Evolutionary conservation across 2,113 vertebrate genomes (phyloP).

Genomic region (Tachuris rubrigastra): DNA sequence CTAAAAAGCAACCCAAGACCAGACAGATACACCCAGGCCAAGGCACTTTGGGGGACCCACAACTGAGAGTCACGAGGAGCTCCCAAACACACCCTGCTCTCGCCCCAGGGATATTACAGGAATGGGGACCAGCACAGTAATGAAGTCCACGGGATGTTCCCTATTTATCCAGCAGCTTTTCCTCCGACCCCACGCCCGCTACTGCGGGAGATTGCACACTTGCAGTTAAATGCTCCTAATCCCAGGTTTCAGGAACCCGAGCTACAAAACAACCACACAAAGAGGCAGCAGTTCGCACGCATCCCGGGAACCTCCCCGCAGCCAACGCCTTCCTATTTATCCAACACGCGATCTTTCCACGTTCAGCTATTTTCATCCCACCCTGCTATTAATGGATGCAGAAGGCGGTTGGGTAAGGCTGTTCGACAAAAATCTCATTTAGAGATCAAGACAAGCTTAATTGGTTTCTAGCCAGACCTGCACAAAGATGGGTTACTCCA

Average conservation of each 20-base stretch:
- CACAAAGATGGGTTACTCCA: constrained; percentile 63
- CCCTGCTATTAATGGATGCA: constrained; percentile 41
- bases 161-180: neutral
- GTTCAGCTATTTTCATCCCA: constrained; percentile 53
- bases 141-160: neutral
- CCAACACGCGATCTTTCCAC: neutral
- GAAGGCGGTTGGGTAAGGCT: neutral
- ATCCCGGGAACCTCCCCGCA: neutral
- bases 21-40: neutral
- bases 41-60: neutral
- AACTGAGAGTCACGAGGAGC: neutral
- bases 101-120: neutral
- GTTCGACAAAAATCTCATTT: constrained; percentile 58
- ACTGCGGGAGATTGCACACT: accelerated
- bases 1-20: neutral
- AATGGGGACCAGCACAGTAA: neutral
- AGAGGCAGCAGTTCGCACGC: neutral
- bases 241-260: neutral
- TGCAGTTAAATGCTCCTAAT: neutral
- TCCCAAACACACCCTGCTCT: neutral
- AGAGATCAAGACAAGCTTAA: constrained; percentile 72
- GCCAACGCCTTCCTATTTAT: neutral
- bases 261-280: neutral
- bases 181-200: neutral
- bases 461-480: constrained; percentile 64